These are phyloP conservation scores for Lepus townsendii DNA, from an alignment of 2,797 vertebrate genomes.

Conservation along the genomic window DNA sequence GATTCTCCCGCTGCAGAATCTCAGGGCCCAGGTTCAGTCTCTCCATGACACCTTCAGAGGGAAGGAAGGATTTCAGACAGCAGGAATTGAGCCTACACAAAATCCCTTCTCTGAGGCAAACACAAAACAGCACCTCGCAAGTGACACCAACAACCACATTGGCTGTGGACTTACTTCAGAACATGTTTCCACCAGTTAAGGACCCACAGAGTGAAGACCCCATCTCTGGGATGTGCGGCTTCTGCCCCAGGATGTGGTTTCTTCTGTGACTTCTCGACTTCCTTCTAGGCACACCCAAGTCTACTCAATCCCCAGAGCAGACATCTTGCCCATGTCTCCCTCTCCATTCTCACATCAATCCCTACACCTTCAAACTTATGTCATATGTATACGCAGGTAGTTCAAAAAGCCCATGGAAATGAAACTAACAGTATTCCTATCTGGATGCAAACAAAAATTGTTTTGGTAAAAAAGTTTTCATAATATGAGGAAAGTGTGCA, in stretches of 20 bases:
- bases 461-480: too few relatives aligned
- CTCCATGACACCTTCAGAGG: slow-evolving; percentile 95
- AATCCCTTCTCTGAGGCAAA: background rate
- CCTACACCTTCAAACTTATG: background rate
- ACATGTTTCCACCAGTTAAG: background rate
- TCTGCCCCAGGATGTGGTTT: background rate
- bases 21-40: slow-evolving; percentile 95
- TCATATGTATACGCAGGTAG: background rate
- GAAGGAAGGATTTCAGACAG: slow-evolving; percentile 18
- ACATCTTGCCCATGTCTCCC: background rate
- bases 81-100: background rate
- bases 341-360: background rate
- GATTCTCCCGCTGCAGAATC: slow-evolving; percentile 92
- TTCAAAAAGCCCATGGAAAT: too few relatives aligned
- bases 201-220: background rate
- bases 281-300: background rate
- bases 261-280: background rate
- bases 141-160: background rate
- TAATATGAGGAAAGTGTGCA: too few relatives aligned
- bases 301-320: background rate
- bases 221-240: background rate
- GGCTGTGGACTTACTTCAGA: background rate
- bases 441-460: too few relatives aligned
- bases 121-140: background rate
- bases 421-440: too few relatives aligned